Evolutionary conservation across 2,113 vertebrate genomes (phyloP).

Genomic region (Lycocorax pyrrhopterus): DNA sequence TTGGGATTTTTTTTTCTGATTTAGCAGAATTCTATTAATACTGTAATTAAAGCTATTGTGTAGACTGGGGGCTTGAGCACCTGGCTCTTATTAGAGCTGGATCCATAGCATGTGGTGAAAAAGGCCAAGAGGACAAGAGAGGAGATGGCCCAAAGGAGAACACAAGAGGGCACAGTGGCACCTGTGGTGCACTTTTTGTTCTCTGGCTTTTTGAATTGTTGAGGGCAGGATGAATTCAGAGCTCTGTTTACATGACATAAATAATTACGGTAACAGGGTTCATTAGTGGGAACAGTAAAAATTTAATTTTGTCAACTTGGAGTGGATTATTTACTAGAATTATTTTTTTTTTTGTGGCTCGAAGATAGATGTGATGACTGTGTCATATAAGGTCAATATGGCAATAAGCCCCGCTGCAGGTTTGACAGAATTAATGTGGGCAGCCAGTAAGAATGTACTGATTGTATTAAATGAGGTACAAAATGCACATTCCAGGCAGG

Average conservation of each 20-base stretch:
- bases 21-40: conserved; percentile 52
- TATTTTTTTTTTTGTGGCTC: neutral
- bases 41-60: conserved; percentile 43
- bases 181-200: conserved; percentile 19
- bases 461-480: neutral
- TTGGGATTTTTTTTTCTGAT: neutral
- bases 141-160: conserved; percentile 16
- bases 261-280: neutral
- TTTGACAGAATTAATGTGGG: neutral
- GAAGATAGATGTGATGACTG: neutral
- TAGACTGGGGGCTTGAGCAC: conserved; percentile 3
- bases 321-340: neutral
- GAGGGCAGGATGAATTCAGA: neutral
- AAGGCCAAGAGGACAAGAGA: neutral
- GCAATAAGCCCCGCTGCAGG: neutral
- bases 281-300: neutral
- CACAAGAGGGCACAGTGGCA: conserved; percentile 61
- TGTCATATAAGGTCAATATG: neutral
- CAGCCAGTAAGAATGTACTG: neutral
- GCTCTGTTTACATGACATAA: neutral
- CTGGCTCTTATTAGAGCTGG: conserved; percentile 41
- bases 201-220: neutral
- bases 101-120: neutral
- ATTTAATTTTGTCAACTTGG: neutral
- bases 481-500: neutral